Evolutionary conservation across 2,113 vertebrate species (phyloP).

Genomic region (Pelobates fuscus): DNA sequence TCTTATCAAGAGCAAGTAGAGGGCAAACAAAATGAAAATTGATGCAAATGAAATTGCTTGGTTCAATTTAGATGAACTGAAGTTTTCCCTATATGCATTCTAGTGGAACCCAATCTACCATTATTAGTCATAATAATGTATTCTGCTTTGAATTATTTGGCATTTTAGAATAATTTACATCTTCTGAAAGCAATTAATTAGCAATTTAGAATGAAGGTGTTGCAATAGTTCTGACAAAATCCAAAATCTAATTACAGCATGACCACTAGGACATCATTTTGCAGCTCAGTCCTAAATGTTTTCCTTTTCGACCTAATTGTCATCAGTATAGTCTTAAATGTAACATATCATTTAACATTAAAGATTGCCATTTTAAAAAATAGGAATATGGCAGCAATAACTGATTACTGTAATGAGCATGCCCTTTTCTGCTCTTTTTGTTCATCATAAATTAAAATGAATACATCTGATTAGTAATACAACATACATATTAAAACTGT

Average conservation of each 20-base stretch:
- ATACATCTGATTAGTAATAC: neutral
- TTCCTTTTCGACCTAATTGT: neutral
- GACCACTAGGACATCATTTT: constrained; percentile 32
- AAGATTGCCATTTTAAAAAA: constrained; percentile 7
- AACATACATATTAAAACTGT: neutral
- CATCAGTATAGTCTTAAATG: constrained; percentile 18
- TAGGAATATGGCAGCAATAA: constrained; percentile 1
- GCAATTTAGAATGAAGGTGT: constrained; percentile 39
- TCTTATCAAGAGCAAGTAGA: constrained; percentile 32
- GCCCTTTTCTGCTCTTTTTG: neutral
- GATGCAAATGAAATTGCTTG: constrained; percentile 35
- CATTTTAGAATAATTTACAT: constrained; percentile 43
- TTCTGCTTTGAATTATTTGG: constrained; percentile 42
- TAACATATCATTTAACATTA: neutral
- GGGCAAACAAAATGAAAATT: constrained; percentile 45
- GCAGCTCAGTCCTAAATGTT: constrained; percentile 17
- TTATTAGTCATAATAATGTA: constrained; percentile 42
- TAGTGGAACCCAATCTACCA: constrained; percentile 23
- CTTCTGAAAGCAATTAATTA: constrained; percentile 41
- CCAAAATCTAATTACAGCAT: constrained; percentile 19
- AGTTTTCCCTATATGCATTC: constrained; percentile 38
- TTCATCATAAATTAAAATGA: neutral
- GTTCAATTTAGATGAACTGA: constrained; percentile 27
- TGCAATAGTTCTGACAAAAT: constrained; percentile 11
- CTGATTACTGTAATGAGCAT: neutral